These are phyloP conservation scores for Xestia ashworthii DNA, from an alignment of 2,888 invertebrate genomes.

Conservation along the genomic window DNA sequence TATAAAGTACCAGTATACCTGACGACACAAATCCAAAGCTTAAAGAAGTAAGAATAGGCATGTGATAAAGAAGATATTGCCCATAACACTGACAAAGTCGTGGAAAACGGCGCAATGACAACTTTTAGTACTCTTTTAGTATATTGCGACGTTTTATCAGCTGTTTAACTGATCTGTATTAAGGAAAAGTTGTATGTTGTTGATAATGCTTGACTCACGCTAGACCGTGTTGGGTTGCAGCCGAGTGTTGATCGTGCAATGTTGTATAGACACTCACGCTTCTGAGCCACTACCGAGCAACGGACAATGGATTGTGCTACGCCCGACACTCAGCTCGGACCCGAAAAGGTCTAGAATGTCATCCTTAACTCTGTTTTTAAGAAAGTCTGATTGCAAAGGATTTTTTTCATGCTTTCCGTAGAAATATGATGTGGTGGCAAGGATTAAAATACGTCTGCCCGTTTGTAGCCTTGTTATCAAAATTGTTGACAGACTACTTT, in stretches of 20 bases:
- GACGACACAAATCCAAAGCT: slow-evolving; percentile 10
- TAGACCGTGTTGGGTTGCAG: too few species aligned
- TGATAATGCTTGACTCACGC: too few species aligned
- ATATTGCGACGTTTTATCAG: slow-evolving; percentile 27
- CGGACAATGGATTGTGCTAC: too few species aligned
- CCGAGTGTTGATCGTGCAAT: too few species aligned
- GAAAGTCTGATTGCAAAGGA: neutral
- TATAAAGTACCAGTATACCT: slow-evolving; percentile 21
- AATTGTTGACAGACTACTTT: neutral
- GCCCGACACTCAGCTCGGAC: too few species aligned
- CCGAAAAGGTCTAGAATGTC: too few species aligned
- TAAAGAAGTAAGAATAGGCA: slow-evolving; percentile 29
- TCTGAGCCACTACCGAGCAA: too few species aligned
- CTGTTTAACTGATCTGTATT: neutral
- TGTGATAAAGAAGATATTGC: slow-evolving; percentile 32
- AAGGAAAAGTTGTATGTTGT: neutral
- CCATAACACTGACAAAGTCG: slow-evolving; percentile 35
- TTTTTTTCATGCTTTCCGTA: neutral
- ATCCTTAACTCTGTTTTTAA: neutral
- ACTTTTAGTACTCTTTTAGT: slow-evolving; percentile 46
- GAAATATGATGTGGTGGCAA: neutral
- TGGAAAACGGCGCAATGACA: slow-evolving; percentile 20
- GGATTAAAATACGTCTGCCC: neutral
- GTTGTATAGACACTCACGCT: too few species aligned
- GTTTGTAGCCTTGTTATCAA: neutral